Percentiles rank a stretch among this genome's conserved stretches.
Evolutionary conservation across 2,888 invertebrate genomes (phyloP).

Genomic region (Cosmorhoe ocellata): DNA sequence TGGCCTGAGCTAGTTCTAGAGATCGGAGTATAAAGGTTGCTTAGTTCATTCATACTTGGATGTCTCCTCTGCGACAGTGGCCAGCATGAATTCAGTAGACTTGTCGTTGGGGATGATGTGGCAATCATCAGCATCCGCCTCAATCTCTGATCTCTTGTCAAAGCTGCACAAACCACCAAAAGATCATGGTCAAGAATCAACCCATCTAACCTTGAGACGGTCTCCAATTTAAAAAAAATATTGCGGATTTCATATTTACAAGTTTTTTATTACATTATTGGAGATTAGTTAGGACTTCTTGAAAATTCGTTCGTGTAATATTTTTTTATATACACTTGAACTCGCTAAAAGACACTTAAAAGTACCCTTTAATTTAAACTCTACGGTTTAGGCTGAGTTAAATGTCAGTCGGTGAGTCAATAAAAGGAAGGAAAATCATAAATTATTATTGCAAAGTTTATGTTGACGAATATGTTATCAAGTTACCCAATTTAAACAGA

Average conservation of each 20-base stretch:
- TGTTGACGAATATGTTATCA: constrained; percentile 11
- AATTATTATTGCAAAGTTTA: neutral
- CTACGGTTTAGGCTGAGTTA: too few relatives aligned
- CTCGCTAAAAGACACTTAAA: too few relatives aligned
- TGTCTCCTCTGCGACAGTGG: constrained; percentile 93
- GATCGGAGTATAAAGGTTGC: neutral
- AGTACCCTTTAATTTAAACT: too few relatives aligned
- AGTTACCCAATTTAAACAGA: constrained; percentile 10
- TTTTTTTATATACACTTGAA: too few relatives aligned
- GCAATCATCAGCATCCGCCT: constrained; percentile 85
- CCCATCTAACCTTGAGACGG: too few relatives aligned
- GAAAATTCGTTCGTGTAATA: too few relatives aligned
- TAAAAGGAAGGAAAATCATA: too few relatives aligned
- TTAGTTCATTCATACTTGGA: constrained; percentile 84
- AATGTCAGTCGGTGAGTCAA: too few relatives aligned
- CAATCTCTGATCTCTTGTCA: constrained; percentile 82
- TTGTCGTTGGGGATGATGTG: constrained; percentile 95
- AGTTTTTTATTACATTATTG: constrained; percentile 10
- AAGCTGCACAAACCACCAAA: constrained; percentile 69
- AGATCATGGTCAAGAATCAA: too few relatives aligned
- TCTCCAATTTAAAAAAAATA: too few relatives aligned
- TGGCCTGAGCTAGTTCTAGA: neutral
- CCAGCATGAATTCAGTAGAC: constrained; percentile 94
- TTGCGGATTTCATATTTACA: constrained; percentile 2
- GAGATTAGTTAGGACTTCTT: too few relatives aligned